Conservation (phyloP, 1,140 invertebrate genomes). For the Habropoda laboriosa region DNA sequence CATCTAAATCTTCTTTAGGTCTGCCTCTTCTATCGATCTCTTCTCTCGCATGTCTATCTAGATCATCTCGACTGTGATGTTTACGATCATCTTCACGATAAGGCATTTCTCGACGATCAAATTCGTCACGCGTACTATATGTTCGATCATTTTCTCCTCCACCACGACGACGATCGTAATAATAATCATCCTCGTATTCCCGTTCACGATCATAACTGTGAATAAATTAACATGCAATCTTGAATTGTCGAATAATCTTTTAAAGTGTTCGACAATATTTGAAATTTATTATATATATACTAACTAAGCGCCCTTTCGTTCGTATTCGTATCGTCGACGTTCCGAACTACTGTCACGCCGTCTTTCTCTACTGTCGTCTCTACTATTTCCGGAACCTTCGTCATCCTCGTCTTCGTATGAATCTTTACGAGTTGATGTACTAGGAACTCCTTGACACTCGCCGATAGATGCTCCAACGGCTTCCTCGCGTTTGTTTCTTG, state of each 20-base stretch:
- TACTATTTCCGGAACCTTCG: conserved; percentile 76
- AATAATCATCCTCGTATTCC: conserved; percentile 81
- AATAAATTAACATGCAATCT: conserved; percentile 17
- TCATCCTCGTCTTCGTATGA: conserved; percentile 79
- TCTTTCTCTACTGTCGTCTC: conserved; percentile 78
- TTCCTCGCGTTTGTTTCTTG: conserved; percentile 77
- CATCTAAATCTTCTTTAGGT: conserved; percentile 77
- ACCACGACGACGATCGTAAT: conserved; percentile 80
- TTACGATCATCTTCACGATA: conserved; percentile 76
- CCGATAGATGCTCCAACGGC: conserved; percentile 77
- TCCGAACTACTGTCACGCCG: conserved; percentile 75
- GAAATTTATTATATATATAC: conserved; percentile 34
- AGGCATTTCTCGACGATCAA: conserved; percentile 74
- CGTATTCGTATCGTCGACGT: conserved; percentile 75
- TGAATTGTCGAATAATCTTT: not conserved
- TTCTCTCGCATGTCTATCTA: conserved; percentile 72
- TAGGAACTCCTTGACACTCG: conserved; percentile 69
- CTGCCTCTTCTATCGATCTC: conserved; percentile 72
- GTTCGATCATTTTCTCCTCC: conserved; percentile 77
- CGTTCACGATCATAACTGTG: conserved; percentile 76
- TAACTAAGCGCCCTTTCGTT: conserved; percentile 75
- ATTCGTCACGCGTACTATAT: conserved; percentile 76
- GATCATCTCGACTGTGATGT: conserved; percentile 74
- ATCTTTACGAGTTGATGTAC: conserved; percentile 73
- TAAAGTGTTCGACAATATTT: not conserved